Conservation (phyloP, 1,140 invertebrate species). For the Drosophila suzukii region DNA sequence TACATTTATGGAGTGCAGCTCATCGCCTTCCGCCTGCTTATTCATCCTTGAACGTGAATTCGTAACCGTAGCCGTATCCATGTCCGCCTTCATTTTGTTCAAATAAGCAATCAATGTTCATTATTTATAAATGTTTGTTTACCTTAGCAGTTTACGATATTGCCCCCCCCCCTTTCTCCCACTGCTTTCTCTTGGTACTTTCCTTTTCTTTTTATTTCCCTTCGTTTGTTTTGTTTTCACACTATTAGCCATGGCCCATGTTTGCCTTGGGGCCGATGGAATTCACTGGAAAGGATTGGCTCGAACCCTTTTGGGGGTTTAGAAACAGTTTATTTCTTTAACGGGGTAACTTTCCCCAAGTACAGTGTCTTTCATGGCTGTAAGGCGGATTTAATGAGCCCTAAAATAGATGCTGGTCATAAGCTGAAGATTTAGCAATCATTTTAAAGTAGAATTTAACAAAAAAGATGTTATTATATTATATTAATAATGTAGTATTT, state of each 20-base stretch:
- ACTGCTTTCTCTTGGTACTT: background rate
- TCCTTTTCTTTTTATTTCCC: background rate
- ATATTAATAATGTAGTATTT: no score
- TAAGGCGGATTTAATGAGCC: background rate
- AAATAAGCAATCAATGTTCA: constrained; percentile 81
- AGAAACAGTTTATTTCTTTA: constrained; percentile 32
- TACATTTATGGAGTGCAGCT: constrained; percentile 26
- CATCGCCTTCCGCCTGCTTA: constrained; percentile 7
- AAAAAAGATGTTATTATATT: no score
- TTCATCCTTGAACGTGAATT: constrained; percentile 10
- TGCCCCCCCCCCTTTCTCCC: no score
- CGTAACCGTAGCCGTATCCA: constrained; percentile 16
- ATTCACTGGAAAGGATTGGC: constrained; percentile 62
- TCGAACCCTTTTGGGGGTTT: constrained; percentile 41
- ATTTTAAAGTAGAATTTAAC: no score
- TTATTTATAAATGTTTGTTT: constrained; percentile 79
- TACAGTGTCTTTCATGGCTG: background rate
- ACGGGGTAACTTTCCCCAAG: constrained; percentile 11
- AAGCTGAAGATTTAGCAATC: no score
- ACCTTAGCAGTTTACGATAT: constrained; percentile 63
- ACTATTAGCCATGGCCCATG: constrained; percentile 59
- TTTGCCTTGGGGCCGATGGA: constrained; percentile 62
- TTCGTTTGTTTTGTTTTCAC: constrained; percentile 54
- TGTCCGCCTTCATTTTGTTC: constrained; percentile 58
- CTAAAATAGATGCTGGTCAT: background rate